phyloP scores from a whole-genome alignment of 2,888 invertebrate species.

The Sinohyriopsis cumingii region DNA sequence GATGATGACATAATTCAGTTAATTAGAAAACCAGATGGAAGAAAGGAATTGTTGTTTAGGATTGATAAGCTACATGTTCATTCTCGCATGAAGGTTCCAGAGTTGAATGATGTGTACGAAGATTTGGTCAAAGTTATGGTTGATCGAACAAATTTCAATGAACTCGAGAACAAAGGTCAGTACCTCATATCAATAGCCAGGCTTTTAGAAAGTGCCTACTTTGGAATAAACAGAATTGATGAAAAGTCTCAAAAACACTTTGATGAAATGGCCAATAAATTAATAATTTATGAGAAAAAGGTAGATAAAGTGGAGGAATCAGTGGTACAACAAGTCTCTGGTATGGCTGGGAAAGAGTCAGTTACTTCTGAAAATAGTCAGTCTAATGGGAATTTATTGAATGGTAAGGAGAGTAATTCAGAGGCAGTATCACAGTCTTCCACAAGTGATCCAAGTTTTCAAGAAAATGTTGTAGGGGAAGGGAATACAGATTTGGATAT shows the following conservation, averaged over 20 bases:
- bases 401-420: no score
- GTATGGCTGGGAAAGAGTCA: background rate
- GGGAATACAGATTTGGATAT: no score
- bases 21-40: conserved; percentile 44
- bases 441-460: no score
- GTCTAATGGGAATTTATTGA: background rate
- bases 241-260: conserved; percentile 36
- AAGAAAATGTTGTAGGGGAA: no score
- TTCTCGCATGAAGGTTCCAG: conserved; percentile 20
- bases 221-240: conserved; percentile 42
- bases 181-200: conserved; percentile 57
- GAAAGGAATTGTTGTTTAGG: conserved; percentile 47
- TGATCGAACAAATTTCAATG: conserved; percentile 54
- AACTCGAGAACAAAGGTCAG: conserved; percentile 42
- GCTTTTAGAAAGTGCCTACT: conserved; percentile 56
- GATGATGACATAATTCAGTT: conserved; percentile 39
- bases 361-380: background rate
- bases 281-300: conserved; percentile 31
- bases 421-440: no score
- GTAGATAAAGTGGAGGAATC: conserved; percentile 5
- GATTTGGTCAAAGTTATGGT: conserved; percentile 49
- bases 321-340: background rate
- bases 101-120: conserved; percentile 55
- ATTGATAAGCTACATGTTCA: conserved; percentile 33
- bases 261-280: conserved; percentile 43